These are phyloP conservation scores for Heloderma charlesbogerti DNA, from an alignment of 2,113 vertebrate species.

Conservation along the genomic window DNA sequence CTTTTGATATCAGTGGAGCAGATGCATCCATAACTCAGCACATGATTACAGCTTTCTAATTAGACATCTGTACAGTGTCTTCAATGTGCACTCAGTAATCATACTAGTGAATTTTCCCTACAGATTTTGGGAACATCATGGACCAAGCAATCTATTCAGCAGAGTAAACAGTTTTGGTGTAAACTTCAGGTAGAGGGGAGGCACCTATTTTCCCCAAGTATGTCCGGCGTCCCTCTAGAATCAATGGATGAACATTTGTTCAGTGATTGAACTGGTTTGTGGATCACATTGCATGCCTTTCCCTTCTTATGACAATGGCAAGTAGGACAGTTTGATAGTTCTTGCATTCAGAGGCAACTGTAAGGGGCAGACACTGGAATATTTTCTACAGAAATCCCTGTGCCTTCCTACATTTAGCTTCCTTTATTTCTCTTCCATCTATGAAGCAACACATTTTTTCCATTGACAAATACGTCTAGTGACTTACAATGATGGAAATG, in stretches of 20 bases:
- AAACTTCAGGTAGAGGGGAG: background rate
- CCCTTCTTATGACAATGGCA: background rate
- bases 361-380: background rate
- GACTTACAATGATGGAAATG: conserved; percentile 52
- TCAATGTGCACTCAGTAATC: background rate
- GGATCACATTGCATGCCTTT: background rate
- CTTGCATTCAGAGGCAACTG: background rate
- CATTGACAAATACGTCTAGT: conserved; percentile 49
- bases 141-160: background rate
- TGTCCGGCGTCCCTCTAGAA: background rate
- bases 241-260: background rate
- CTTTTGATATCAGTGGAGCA: background rate
- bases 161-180: background rate
- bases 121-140: no score
- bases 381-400: conserved; percentile 6
- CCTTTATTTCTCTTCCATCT: conserved; percentile 35
- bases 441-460: conserved; percentile 41
- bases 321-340: background rate
- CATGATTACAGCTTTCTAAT: background rate
- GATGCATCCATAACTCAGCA: background rate
- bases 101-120: background rate
- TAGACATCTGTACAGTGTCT: background rate
- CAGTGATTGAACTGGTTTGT: background rate
- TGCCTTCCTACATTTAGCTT: conserved; percentile 30
- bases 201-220: background rate